Percentiles rank a stretch among this genome's conserved stretches.
phyloP scores from a whole-genome alignment of 2,888 invertebrate genomes.

The Tortrix viridana region DNA sequence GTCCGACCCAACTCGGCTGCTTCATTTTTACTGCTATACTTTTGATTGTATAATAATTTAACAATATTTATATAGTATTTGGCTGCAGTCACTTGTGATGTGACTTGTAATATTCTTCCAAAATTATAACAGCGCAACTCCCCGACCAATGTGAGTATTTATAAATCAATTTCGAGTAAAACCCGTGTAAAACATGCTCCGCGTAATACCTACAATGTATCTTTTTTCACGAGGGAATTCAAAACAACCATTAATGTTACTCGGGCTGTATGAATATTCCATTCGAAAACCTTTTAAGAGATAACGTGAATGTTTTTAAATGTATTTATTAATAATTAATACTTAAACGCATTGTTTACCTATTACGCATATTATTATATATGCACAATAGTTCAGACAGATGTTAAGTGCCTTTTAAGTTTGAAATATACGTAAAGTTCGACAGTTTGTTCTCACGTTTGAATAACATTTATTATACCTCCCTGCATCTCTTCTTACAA shows the following conservation, averaged over 20 bases:
- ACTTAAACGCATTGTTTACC: slow-evolving; percentile 43
- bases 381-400: slow-evolving; percentile 1
- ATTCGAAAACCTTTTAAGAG: slow-evolving; percentile 69
- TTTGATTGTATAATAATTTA: not conserved
- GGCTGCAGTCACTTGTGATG: not conserved
- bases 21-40: not conserved
- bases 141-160: slow-evolving; percentile 8
- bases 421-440: slow-evolving; percentile 33
- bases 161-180: slow-evolving; percentile 53
- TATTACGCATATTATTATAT: no score
- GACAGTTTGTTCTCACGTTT: slow-evolving; percentile 30
- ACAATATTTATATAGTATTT: no score
- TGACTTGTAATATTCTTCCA: not conserved
- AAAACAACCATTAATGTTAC: slow-evolving; percentile 73
- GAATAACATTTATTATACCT: slow-evolving; percentile 38
- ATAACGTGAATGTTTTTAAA: slow-evolving; percentile 53
- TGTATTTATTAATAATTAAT: slow-evolving; percentile 57
- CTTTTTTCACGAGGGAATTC: slow-evolving; percentile 68
- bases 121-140: slow-evolving; percentile 11
- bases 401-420: slow-evolving; percentile 5
- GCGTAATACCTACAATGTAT: slow-evolving; percentile 51
- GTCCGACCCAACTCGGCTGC: no score
- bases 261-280: slow-evolving; percentile 72
- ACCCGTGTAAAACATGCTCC: slow-evolving; percentile 50
- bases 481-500: slow-evolving; percentile 47